phyloP scores from a whole-genome alignment of 1,140 invertebrate species.

The Aleiodes sp. region DNA sequence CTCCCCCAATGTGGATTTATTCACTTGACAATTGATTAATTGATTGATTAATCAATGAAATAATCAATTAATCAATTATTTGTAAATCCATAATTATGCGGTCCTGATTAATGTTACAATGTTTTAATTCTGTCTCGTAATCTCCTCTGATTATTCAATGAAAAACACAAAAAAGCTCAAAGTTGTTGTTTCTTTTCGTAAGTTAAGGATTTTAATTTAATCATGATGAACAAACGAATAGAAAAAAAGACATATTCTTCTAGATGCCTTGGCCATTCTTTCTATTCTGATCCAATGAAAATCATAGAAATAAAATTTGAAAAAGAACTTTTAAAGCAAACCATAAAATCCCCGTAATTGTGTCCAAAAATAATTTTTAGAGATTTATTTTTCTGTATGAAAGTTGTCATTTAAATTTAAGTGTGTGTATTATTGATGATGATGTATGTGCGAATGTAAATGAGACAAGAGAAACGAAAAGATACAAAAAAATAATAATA shows the following conservation, averaged over 20 bases:
- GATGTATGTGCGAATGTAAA: conserved; percentile 2
- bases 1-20: too few relatives aligned
- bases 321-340: not conserved
- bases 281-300: not conserved
- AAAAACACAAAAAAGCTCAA: conserved; percentile 18
- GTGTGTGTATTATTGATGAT: conserved; percentile 1
- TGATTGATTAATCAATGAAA: too few relatives aligned
- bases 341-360: not conserved
- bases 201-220: conserved; percentile 10
- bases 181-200: conserved; percentile 14
- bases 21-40: too few relatives aligned
- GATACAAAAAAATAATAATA: not conserved
- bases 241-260: not conserved
- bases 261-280: not conserved
- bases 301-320: not conserved
- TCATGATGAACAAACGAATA: not conserved
- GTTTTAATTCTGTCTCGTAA: too few relatives aligned
- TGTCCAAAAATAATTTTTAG: conserved; percentile 14
- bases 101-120: too few relatives aligned
- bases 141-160: not conserved
- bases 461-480: not conserved
- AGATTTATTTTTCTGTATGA: conserved; percentile 19
- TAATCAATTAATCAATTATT: too few relatives aligned
- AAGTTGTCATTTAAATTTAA: conserved; percentile 8
- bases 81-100: too few relatives aligned